Evolutionary conservation across 2,888 invertebrate genomes (phyloP).

Genomic region (Synergus itoensis): DNA sequence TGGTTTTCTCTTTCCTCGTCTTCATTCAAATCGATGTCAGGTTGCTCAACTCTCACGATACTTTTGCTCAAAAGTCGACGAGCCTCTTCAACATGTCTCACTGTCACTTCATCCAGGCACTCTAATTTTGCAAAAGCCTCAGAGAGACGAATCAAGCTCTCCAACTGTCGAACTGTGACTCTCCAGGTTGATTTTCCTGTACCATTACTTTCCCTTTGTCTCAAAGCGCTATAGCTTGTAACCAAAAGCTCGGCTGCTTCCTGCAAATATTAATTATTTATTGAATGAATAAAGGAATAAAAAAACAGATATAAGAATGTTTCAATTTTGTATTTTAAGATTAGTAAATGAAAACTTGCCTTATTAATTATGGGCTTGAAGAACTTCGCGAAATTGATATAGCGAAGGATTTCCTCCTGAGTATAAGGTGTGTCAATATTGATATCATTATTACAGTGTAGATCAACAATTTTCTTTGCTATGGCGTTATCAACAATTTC

Average conservation of each 20-base stretch:
- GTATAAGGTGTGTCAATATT: slow-evolving; percentile 89
- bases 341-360: slow-evolving; percentile 76
- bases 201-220: slow-evolving; percentile 89
- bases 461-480: slow-evolving; percentile 95
- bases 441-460: slow-evolving; percentile 92
- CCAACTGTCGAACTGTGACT: slow-evolving; percentile 97
- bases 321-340: slow-evolving; percentile 24
- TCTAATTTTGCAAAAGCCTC: slow-evolving; percentile 98
- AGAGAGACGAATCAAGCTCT: slow-evolving; percentile 96
- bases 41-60: slow-evolving; percentile 98
- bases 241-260: slow-evolving; percentile 92
- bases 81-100: slow-evolving; percentile 95
- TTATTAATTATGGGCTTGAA: slow-evolving; percentile 93
- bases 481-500: slow-evolving; percentile 98
- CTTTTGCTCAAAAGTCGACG: slow-evolving; percentile 95
- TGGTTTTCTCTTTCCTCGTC: slow-evolving; percentile 79
- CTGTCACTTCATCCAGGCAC: slow-evolving; percentile 92
- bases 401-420: slow-evolving; percentile 93
- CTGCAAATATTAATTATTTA: slow-evolving; percentile 68
- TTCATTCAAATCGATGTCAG: slow-evolving; percentile 95
- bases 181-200: slow-evolving; percentile 91
- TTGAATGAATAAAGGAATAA: slow-evolving; percentile 8
- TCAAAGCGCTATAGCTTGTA: slow-evolving; percentile 91
- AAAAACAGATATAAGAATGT: slow-evolving; percentile 41
- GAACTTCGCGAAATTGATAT: slow-evolving; percentile 97